Conservation (phyloP, 2,888 invertebrate species). For the Coenonympha arcania region DNA sequence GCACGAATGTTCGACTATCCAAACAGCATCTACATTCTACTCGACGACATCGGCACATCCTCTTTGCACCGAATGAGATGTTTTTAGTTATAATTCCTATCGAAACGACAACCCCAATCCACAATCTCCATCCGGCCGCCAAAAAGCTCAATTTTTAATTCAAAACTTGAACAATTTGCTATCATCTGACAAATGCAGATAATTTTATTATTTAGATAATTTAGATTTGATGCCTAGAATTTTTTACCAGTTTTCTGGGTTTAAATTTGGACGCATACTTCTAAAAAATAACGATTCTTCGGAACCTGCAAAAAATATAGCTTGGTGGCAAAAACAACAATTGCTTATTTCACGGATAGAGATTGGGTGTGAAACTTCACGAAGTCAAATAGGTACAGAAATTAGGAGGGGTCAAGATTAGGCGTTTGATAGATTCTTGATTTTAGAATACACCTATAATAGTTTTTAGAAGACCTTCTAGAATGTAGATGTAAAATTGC, state of each 20-base stretch:
- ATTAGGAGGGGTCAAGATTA: not conserved
- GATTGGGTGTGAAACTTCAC: not conserved
- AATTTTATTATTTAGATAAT: not conserved
- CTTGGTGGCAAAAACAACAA: conserved; percentile 4
- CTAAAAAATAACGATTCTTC: not conserved
- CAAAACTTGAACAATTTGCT: not conserved
- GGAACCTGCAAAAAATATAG: not conserved
- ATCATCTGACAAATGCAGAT: not conserved
- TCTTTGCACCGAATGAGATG: conserved; percentile 19
- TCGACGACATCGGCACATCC: conserved; percentile 22
- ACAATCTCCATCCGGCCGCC: not conserved
- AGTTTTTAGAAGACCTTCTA: too few relatives aligned
- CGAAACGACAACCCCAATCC: conserved; percentile 21
- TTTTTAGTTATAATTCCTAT: conserved; percentile 24
- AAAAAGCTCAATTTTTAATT: not conserved
- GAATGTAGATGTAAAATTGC: too few relatives aligned
- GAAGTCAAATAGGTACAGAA: not conserved
- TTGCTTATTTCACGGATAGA: conserved; percentile 7
- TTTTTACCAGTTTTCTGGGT: not conserved
- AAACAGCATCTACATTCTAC: conserved; percentile 35
- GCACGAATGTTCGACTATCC: conserved; percentile 30
- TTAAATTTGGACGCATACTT: not conserved
- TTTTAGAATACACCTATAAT: too few relatives aligned
- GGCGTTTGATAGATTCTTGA: not conserved
- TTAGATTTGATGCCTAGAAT: not conserved